phyloP scores from a whole-genome alignment of 1,140 invertebrate species.

The Drosophila kikkawai region DNA sequence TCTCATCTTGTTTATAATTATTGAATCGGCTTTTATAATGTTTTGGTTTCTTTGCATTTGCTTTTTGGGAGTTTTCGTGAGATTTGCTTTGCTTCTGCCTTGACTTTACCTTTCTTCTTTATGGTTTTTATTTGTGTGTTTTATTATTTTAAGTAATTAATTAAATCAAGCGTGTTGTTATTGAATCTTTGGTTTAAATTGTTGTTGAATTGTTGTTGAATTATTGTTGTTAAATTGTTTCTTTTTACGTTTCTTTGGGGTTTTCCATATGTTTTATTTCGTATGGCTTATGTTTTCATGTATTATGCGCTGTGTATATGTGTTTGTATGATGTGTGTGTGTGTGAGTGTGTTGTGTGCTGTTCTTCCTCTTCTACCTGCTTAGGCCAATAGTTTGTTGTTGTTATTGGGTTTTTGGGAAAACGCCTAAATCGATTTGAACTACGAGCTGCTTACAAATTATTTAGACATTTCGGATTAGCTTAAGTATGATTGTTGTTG shows the following conservation, averaged over 20 bases:
- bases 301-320: background rate
- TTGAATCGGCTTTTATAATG: constrained; percentile 15
- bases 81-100: constrained; percentile 4
- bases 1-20: constrained; percentile 34
- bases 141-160: constrained; percentile 33
- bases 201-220: constrained; percentile 21
- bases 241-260: background rate
- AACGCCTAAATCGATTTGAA: constrained; percentile 41
- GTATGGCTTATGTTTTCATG: background rate
- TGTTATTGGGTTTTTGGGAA: constrained; percentile 22
- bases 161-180: constrained; percentile 49
- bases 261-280: background rate
- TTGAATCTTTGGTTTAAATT: constrained; percentile 12
- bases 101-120: background rate
- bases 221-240: constrained; percentile 20
- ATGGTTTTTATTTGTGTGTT: background rate
- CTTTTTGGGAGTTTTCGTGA: background rate
- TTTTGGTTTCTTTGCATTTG: constrained; percentile 16
- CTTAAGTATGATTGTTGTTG: constrained; percentile 64
- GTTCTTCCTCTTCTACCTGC: constrained; percentile 23
- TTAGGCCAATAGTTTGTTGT: constrained; percentile 35
- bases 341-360: constrained; percentile 19
- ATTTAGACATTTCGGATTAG: constrained; percentile 54
- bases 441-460: constrained; percentile 55
- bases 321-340: constrained; percentile 18